phyloP scores from a whole-genome alignment of 2,888 invertebrate genomes.

The Neoscelio sp. region DNA sequence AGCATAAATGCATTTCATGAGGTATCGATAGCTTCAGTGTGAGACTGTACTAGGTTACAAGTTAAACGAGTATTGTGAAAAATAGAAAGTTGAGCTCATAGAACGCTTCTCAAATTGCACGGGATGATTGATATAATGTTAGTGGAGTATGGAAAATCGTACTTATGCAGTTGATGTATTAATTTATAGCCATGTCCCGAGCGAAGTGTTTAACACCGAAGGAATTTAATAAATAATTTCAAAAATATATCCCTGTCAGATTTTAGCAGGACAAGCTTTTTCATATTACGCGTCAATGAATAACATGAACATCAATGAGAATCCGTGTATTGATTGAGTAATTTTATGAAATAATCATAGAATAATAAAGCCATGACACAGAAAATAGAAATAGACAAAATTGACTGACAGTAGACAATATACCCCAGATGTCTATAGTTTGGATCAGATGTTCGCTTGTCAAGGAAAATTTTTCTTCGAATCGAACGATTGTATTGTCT shows the following conservation, averaged over 20 bases:
- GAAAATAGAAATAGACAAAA: neutral
- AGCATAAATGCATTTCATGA: neutral
- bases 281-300: neutral
- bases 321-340: neutral
- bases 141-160: neutral
- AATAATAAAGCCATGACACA: neutral
- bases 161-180: too few species aligned
- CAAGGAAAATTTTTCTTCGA: neutral
- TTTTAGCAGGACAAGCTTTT: too few species aligned
- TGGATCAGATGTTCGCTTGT: slow-evolving; percentile 11
- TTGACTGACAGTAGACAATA: neutral
- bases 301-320: neutral
- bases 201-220: too few species aligned
- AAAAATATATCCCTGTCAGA: too few species aligned
- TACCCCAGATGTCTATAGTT: neutral
- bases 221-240: too few species aligned
- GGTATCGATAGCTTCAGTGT: slow-evolving; percentile 1
- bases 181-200: too few species aligned
- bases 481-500: neutral
- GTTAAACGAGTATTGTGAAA: neutral
- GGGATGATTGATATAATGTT: too few species aligned
- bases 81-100: too few species aligned
- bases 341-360: slow-evolving; percentile 2
- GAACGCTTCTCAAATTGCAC: too few species aligned
- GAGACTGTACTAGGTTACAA: slow-evolving; percentile 1